A percentile compares a stretch with the other conserved stretches of the same genome.
These are phyloP conservation scores for Phrixothrix hirtus DNA, from an alignment of 2,888 invertebrate species.

Conservation along the genomic window DNA sequence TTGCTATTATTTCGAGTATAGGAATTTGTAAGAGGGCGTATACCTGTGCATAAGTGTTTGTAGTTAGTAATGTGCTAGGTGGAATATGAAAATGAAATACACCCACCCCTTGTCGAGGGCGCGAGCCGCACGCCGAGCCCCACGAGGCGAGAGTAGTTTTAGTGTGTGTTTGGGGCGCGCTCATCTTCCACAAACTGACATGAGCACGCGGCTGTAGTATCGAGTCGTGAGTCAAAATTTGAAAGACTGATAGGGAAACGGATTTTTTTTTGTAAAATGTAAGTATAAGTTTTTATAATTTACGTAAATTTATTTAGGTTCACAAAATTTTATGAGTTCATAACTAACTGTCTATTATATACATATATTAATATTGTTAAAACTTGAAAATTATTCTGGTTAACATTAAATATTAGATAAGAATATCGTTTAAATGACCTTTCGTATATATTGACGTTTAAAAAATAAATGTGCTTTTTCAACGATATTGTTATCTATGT, in stretches of 20 bases:
- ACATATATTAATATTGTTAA: too few relatives aligned
- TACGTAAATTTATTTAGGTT: too few relatives aligned
- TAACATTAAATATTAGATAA: too few relatives aligned
- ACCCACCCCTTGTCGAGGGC: constrained; percentile 32
- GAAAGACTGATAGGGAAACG: constrained; percentile 24
- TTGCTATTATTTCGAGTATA: too few relatives aligned
- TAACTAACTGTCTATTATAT: too few relatives aligned
- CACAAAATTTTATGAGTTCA: too few relatives aligned
- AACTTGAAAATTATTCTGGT: too few relatives aligned
- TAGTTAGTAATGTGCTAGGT: constrained; percentile 27
- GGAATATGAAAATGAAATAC: constrained; percentile 30
- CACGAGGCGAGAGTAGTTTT: constrained; percentile 31
- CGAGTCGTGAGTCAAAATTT: constrained; percentile 19
- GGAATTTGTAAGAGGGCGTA: constrained; percentile 29
- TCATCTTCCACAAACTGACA: constrained; percentile 31
- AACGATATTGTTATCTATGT: too few relatives aligned
- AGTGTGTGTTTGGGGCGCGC: constrained; percentile 32
- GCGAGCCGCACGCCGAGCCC: constrained; percentile 31
- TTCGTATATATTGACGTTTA: too few relatives aligned
- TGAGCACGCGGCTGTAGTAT: constrained; percentile 26
- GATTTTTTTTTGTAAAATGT: constrained; percentile 14
- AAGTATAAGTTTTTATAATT: background rate
- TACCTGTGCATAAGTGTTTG: constrained; percentile 19
- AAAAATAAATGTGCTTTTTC: constrained; percentile 3
- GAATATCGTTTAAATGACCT: constrained; percentile 14